Base-by-base conservation (phyloP, 2,797 vertebrate species). In the Enteromius treurensis region DNA sequence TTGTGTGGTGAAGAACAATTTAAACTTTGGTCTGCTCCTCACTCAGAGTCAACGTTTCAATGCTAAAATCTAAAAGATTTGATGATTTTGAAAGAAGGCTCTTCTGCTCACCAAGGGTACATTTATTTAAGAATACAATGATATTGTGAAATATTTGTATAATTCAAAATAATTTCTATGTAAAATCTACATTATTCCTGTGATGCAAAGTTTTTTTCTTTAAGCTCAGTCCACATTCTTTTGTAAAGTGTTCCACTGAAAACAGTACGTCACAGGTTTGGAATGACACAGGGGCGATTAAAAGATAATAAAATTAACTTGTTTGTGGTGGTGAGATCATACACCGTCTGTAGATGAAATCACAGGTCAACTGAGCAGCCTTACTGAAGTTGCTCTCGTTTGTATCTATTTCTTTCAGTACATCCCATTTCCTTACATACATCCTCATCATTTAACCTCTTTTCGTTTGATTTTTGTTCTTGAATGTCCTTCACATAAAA, bases 401-500 rank as follows among this genome's bases (percentile, higher is more conserved):
- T 73, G 3, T 75, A 73, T 71, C 79, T 64, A 60, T 68, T 45
- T 86, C 55, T 67, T 65, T 80, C 47, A 67, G 65, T 83, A 80
- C 60, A 9, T 73, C 75, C 77, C 69, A 74, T 71, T 69, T 76
- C 62, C 77, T 84, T 14, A 15, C 47, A 77, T 42, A 58, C 26
- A 11, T 79, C 40, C 45, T 71, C 47, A 49, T n/a, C 55, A 60
- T 75, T 71, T 73, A 81, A 84, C 45, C 42, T 47, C 17, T 74
- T 26, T 29, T 40, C 2, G 42, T 45, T 45, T 3, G 10, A 14
- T 34, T 53, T 81, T 78, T 80, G 58, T 81, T 87, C 78, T 84
- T 69, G 81, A 79, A 87, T 45, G 84, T 64, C 81, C 86, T 87
- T 87, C 51, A 34, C 84, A 81, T 84, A 69, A 77, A 83, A 60